These are phyloP conservation scores for Orchestia grillus DNA, from an alignment of 1,140 invertebrate species.

Conservation along the genomic window DNA sequence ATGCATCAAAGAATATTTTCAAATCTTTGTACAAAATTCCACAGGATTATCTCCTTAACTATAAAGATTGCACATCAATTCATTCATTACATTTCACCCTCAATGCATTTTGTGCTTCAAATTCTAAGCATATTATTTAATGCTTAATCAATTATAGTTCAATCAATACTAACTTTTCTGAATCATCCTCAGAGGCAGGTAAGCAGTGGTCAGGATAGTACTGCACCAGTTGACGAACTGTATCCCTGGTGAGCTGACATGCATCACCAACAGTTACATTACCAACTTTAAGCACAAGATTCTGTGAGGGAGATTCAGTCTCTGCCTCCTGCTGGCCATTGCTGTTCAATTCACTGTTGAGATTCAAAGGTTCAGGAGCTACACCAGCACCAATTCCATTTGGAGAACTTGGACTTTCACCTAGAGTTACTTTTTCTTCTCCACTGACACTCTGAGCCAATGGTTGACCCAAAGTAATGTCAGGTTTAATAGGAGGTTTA, in stretches of 20 bases:
- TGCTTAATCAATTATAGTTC: background rate
- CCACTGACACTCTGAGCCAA: background rate
- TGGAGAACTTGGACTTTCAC: background rate
- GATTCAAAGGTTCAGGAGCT: background rate
- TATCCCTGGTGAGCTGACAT: background rate
- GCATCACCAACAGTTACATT: conserved; percentile 15
- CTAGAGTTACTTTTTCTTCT: background rate
- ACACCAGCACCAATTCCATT: background rate
- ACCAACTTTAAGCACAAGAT: conserved; percentile 23
- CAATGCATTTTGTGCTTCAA: background rate
- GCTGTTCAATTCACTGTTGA: conserved; percentile 21
- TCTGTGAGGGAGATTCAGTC: background rate
- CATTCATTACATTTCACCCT: background rate
- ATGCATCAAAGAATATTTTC: too few species aligned
- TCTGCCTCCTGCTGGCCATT: background rate
- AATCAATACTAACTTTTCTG: conserved; percentile 7
- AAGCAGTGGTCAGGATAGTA: conserved; percentile 28
- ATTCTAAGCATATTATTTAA: background rate
- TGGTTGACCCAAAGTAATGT: background rate
- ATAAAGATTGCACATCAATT: background rate
- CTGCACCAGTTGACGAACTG: conserved; percentile 1
- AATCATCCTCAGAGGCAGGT: background rate
- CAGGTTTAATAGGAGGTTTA: background rate
- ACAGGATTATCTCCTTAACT: background rate
- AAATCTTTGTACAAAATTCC: too few species aligned